Conservation (phyloP, 2,888 invertebrate genomes). For the Dione vanillae region DNA sequence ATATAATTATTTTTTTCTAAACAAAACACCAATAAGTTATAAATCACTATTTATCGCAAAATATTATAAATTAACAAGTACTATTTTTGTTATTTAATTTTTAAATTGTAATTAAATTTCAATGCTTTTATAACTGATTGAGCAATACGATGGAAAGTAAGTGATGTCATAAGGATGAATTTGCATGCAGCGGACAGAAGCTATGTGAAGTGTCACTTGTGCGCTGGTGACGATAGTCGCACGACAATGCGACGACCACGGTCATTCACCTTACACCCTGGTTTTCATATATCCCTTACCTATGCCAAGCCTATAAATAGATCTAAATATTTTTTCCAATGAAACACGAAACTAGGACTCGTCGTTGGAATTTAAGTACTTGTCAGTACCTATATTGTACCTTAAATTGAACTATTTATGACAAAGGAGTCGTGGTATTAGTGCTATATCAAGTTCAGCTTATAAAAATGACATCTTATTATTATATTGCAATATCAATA, state of each 20-base stretch:
- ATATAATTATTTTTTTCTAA: background rate
- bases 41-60: background rate
- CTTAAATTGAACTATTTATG: background rate
- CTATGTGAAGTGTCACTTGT: constrained; percentile 45
- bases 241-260: constrained; percentile 57
- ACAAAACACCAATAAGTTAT: background rate
- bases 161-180: constrained; percentile 46
- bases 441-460: background rate
- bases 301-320: constrained; percentile 35
- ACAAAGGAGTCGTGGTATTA: background rate
- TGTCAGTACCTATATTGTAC: background rate
- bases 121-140: constrained; percentile 38
- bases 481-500: background rate
- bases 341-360: background rate
- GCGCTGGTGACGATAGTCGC: constrained; percentile 50
- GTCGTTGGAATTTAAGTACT: background rate
- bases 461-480: background rate
- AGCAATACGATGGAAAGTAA: constrained; percentile 43
- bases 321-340: constrained; percentile 1
- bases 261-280: constrained; percentile 65
- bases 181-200: constrained; percentile 43
- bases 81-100: too few species aligned
- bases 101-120: background rate
- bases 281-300: constrained; percentile 42
- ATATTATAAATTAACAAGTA: too few species aligned